Percentiles rank a stretch among this genome's conserved stretches.
Conservation (phyloP, 2,797 vertebrate species). For the Tenualosa thibaudeaui region DNA sequence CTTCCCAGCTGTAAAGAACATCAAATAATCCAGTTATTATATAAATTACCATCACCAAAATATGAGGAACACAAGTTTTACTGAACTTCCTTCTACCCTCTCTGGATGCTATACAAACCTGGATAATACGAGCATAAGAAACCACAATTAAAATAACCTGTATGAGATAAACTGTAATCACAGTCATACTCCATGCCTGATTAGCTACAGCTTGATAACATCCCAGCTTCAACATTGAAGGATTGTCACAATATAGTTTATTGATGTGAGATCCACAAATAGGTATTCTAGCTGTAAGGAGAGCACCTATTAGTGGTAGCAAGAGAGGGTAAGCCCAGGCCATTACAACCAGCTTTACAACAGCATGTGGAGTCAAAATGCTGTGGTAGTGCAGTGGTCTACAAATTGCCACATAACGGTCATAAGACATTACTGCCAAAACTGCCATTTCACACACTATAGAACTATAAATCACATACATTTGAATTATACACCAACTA, state of each 20-base stretch:
- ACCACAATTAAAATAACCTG: too few relatives aligned
- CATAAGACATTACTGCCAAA: slow-evolving; percentile 55
- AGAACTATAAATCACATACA: slow-evolving; percentile 51
- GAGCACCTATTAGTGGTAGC: slow-evolving; percentile 3
- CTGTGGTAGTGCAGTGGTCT: slow-evolving; percentile 49
- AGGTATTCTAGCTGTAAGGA: slow-evolving; percentile 21
- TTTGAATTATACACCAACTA: slow-evolving; percentile 44
- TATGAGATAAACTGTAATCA: too few relatives aligned
- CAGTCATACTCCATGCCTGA: too few relatives aligned
- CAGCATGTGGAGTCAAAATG: slow-evolving; percentile 48
- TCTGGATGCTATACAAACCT: too few relatives aligned
- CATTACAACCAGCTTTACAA: slow-evolving; percentile 39
- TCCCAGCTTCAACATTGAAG: too few relatives aligned
- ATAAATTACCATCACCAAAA: too few relatives aligned
- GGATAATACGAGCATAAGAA: too few relatives aligned
- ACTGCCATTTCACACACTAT: slow-evolving; percentile 45
- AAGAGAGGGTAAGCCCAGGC: slow-evolving; percentile 45
- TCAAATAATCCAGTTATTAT: too few relatives aligned
- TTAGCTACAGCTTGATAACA: too few relatives aligned
- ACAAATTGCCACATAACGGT: slow-evolving; percentile 54
- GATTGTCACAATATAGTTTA: slow-evolving; percentile 57
- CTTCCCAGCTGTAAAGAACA: too few relatives aligned
- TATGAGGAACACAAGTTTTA: too few relatives aligned
- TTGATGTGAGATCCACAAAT: slow-evolving; percentile 51
- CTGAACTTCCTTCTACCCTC: too few relatives aligned